Evolutionary conservation across 2,888 invertebrate species (phyloP).

Genomic region (Julus scandinavius): DNA sequence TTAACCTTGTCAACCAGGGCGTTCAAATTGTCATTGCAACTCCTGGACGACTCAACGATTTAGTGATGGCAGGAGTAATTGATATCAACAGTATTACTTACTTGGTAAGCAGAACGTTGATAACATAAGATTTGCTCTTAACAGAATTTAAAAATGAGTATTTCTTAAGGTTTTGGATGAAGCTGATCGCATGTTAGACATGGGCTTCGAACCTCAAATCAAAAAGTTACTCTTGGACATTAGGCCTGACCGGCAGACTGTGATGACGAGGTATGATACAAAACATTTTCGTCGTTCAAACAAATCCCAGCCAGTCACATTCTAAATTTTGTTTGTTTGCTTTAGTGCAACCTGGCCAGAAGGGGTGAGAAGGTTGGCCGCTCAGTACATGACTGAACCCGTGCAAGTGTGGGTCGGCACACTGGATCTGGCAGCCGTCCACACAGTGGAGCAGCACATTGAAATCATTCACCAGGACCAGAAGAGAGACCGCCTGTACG

Average conservation of each 20-base stretch:
- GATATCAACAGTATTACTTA: slow-evolving; percentile 84
- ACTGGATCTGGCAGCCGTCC: slow-evolving; percentile 87
- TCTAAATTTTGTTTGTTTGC: slow-evolving; percentile 57
- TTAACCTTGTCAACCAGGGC: slow-evolving; percentile 78
- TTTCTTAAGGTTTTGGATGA: slow-evolving; percentile 80
- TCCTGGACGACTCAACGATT: slow-evolving; percentile 91
- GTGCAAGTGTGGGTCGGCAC: slow-evolving; percentile 77
- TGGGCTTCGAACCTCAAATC: slow-evolving; percentile 73
- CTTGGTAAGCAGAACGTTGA: slow-evolving; percentile 70
- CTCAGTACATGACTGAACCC: slow-evolving; percentile 88
- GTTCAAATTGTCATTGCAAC: slow-evolving; percentile 96
- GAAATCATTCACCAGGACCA: slow-evolving; percentile 78
- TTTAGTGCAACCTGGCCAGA: slow-evolving; percentile 92
- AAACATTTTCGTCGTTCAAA: neutral
- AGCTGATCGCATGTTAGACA: slow-evolving; percentile 76
- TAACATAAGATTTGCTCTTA: slow-evolving; percentile 44
- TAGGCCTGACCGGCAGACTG: slow-evolving; percentile 90
- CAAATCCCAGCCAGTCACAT: neutral
- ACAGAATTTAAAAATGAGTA: neutral
- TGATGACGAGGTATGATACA: slow-evolving; percentile 82
- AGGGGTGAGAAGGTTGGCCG: slow-evolving; percentile 85
- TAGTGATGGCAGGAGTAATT: slow-evolving; percentile 77
- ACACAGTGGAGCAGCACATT: slow-evolving; percentile 85
- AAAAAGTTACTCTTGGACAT: slow-evolving; percentile 82
- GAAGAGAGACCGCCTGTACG: slow-evolving; percentile 74